Conservation (phyloP, 2,888 invertebrate genomes). For the Candidula unifasciata region DNA sequence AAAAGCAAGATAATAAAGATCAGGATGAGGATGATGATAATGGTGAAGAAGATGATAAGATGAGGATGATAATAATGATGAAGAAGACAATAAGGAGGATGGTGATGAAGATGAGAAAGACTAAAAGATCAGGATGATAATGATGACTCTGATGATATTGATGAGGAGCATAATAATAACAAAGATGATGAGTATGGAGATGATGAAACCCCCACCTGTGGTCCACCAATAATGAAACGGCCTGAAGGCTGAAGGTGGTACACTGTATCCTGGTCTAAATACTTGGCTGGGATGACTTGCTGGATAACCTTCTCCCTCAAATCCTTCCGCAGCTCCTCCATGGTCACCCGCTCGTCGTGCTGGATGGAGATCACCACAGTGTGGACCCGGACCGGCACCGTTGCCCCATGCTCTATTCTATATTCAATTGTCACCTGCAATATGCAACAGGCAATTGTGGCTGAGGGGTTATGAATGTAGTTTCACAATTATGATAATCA, state of each 20-base stretch:
- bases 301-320: constrained; percentile 92
- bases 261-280: constrained; percentile 92
- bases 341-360: constrained; percentile 92
- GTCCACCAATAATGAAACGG: constrained; percentile 95
- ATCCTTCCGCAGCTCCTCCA: constrained; percentile 89
- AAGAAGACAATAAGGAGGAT: too few species aligned
- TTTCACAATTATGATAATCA: too few species aligned
- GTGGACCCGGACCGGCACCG: constrained; percentile 95
- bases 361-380: constrained; percentile 97
- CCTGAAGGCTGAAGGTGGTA: constrained; percentile 98
- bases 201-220: constrained; percentile 84
- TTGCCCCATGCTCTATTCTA: constrained; percentile 91
- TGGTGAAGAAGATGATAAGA: too few species aligned
- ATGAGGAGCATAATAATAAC: background rate
- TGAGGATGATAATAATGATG: too few species aligned
- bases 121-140: too few species aligned
- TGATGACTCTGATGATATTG: background rate
- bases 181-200: background rate
- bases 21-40: too few species aligned
- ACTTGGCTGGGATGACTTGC: constrained; percentile 90
- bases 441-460: background rate
- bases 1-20: too few species aligned
- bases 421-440: constrained; percentile 95
- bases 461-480: too few species aligned
- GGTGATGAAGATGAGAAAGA: too few species aligned